Conservation (phyloP, 2,888 invertebrate species). For the Ochropleura plecta region DNA sequence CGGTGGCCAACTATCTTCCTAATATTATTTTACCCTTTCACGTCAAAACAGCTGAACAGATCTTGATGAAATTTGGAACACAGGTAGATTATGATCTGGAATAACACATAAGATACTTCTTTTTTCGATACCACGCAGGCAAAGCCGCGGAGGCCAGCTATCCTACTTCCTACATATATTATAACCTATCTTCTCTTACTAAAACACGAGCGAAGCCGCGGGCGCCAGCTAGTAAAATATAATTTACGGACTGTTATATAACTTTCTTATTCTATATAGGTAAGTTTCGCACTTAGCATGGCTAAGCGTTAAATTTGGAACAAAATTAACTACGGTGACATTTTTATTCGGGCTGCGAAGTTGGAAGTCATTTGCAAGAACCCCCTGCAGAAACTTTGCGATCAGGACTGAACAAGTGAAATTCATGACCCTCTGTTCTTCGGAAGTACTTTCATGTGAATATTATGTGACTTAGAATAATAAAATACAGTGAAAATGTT, state of each 20-base stretch:
- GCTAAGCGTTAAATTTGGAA: constrained; percentile 14
- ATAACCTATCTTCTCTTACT: no score
- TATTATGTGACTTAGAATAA: constrained; percentile 29
- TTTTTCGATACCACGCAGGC: no score
- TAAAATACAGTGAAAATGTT: neutral
- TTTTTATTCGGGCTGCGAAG: constrained; percentile 48
- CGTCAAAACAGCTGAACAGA: no score
- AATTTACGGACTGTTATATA: neutral
- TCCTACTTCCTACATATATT: no score
- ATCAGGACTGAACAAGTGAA: constrained; percentile 55
- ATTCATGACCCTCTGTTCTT: constrained; percentile 53
- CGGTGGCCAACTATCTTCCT: no score
- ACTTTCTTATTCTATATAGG: constrained; percentile 3
- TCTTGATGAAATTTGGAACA: no score
- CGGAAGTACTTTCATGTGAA: constrained; percentile 35
- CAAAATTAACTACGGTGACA: constrained; percentile 44
- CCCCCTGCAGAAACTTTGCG: constrained; percentile 43
- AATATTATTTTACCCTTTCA: no score
- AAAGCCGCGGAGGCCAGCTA: no score
- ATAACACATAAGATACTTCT: no score
- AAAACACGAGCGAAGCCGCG: no score
- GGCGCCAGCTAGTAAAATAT: neutral
- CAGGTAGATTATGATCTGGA: no score
- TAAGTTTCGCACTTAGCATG: neutral
- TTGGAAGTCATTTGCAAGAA: constrained; percentile 36